A percentile compares a stretch with the other conserved stretches of the same genome.
phyloP scores from a whole-genome alignment of 2,797 vertebrate genomes.

The Notolabrus celidotus region DNA sequence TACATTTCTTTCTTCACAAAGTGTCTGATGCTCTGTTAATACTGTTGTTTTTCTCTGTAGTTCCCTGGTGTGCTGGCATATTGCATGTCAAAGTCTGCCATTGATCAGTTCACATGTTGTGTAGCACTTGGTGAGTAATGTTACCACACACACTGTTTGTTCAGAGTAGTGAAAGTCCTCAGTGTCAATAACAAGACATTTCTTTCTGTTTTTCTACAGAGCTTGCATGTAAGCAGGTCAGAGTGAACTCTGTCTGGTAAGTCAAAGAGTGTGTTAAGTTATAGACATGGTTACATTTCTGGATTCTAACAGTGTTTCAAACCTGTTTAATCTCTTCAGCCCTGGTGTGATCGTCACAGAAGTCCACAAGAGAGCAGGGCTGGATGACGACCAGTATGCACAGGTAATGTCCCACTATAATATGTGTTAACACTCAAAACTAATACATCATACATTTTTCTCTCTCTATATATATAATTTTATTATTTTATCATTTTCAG shows the following conservation, averaged over 20 bases:
- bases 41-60: slow-evolving; percentile 60
- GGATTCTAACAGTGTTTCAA: neutral
- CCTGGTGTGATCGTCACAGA: slow-evolving; percentile 90
- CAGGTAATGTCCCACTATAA: slow-evolving; percentile 70
- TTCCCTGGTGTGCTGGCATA: slow-evolving; percentile 89
- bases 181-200: neutral
- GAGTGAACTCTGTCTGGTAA: slow-evolving; percentile 89
- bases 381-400: slow-evolving; percentile 86
- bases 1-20: neutral
- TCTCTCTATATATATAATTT: no score
- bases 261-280: no score
- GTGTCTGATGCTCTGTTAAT: neutral
- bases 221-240: slow-evolving; percentile 86
- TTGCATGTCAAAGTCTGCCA: slow-evolving; percentile 89
- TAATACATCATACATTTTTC: no score
- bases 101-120: slow-evolving; percentile 89
- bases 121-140: slow-evolving; percentile 82
- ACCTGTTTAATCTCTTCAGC: slow-evolving; percentile 62
- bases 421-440: no score
- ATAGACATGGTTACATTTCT: neutral
- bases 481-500: no score
- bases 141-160: neutral
- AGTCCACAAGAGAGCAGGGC: slow-evolving; percentile 87
- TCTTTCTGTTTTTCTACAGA: slow-evolving; percentile 73
- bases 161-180: neutral